Evolutionary conservation across 2,797 vertebrate species (phyloP).

Genomic region (Tenualosa ilisha): DNA sequence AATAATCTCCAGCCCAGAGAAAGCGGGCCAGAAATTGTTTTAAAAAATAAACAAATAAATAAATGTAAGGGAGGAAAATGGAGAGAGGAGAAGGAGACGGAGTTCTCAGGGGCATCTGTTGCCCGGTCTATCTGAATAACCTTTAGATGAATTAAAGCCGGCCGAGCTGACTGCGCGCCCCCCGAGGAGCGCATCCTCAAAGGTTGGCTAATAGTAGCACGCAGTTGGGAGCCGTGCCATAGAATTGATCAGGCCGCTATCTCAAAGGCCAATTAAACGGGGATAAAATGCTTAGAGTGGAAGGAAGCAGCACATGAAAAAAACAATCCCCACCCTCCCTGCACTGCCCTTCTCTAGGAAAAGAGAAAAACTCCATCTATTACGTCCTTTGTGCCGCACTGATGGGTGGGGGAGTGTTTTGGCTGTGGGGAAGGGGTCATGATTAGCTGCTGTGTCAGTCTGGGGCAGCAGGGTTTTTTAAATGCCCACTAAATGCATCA

Average conservation of each 20-base stretch:
- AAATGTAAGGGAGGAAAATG: not conserved
- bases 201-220: slow-evolving; percentile 54
- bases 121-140: slow-evolving; percentile 60
- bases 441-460: not conserved
- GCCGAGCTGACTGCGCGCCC: slow-evolving; percentile 46
- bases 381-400: not conserved
- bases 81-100: slow-evolving; percentile 24
- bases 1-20: slow-evolving; percentile 43
- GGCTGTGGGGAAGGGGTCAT: not conserved
- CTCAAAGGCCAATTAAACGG: slow-evolving; percentile 62
- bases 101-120: slow-evolving; percentile 44
- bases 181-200: slow-evolving; percentile 56
- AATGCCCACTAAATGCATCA: not conserved
- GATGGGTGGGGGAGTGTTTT: not conserved
- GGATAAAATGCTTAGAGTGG: slow-evolving; percentile 54
- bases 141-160: slow-evolving; percentile 62
- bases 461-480: not conserved
- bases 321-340: not conserved
- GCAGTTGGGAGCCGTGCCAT: slow-evolving; percentile 53
- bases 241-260: slow-evolving; percentile 59
- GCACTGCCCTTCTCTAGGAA: slow-evolving; percentile 11
- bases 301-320: slow-evolving; percentile 36
- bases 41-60: slow-evolving; percentile 18
- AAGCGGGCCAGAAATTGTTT: slow-evolving; percentile 37
- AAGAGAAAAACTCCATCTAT: not conserved